Conservation (phyloP, 2,797 vertebrate genomes). For the Lycodopsis pacificus region DNA sequence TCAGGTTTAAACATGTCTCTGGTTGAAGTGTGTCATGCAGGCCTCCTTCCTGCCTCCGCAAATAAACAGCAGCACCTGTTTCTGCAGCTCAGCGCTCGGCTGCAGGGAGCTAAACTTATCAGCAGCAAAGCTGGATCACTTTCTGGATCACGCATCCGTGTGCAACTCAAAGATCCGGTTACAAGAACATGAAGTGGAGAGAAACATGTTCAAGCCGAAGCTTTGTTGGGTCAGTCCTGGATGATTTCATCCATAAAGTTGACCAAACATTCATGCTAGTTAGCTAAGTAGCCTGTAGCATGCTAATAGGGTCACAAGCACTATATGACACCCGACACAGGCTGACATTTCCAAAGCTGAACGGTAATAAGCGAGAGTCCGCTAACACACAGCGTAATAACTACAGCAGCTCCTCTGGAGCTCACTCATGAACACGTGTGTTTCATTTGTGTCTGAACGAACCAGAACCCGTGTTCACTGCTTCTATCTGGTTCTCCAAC, state of each 20-base stretch:
- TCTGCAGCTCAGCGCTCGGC: slow-evolving; percentile 58
- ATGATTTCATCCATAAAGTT: neutral
- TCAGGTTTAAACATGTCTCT: slow-evolving; percentile 44
- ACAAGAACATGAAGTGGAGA: slow-evolving; percentile 23
- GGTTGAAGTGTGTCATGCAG: slow-evolving; percentile 29
- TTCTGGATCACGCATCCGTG: slow-evolving; percentile 41
- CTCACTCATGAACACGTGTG: neutral
- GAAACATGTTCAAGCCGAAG: slow-evolving; percentile 19
- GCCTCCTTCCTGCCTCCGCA: slow-evolving; percentile 61
- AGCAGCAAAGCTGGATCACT: slow-evolving; percentile 29
- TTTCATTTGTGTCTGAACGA: no score
- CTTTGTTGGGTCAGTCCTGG: neutral
- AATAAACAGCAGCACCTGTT: slow-evolving; percentile 78
- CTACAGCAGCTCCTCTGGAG: neutral
- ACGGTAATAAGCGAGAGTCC: neutral
- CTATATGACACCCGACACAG: slow-evolving; percentile 18
- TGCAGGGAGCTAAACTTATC: slow-evolving; percentile 69
- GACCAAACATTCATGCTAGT: neutral
- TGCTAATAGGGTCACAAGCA: neutral
- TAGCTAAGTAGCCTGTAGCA: neutral
- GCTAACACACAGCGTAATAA: neutral
- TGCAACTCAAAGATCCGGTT: slow-evolving; percentile 26
- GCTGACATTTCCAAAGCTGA: slow-evolving; percentile 31
- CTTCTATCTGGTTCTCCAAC: no score
- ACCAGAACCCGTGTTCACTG: no score